A percentile compares a stretch with the other conserved stretches of the same genome.
These are phyloP conservation scores for Metopia argyrocephala DNA, from an alignment of 2,888 invertebrate species.

Conservation along the genomic window DNA sequence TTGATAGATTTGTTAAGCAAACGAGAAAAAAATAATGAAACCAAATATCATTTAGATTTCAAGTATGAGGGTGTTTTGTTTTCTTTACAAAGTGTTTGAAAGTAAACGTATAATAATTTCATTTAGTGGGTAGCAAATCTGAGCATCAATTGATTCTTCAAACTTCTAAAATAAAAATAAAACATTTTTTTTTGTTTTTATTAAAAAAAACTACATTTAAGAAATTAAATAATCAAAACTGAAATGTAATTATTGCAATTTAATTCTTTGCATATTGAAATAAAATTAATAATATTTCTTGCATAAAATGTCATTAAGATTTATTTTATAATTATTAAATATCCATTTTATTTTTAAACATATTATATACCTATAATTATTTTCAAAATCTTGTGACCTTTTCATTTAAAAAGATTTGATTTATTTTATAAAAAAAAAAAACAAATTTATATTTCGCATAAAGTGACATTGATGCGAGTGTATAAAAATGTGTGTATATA, in stretches of 20 bases:
- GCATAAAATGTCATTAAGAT: constrained; percentile 47
- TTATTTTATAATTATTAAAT: constrained; percentile 41
- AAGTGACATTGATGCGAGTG: constrained; percentile 52
- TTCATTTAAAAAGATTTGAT: constrained; percentile 38
- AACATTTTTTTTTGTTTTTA: not conserved
- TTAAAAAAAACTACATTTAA: not conserved
- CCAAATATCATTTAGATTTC: not conserved
- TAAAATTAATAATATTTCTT: constrained; percentile 31
- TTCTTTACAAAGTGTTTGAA: not conserved
- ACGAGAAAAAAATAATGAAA: not conserved
- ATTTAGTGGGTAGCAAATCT: not conserved
- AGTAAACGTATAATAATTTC: not conserved
- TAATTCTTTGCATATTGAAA: constrained; percentile 17
- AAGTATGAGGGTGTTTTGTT: constrained; percentile 23
- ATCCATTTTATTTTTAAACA: not conserved
- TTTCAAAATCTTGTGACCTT: constrained; percentile 40
- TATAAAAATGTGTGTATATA: not conserved
- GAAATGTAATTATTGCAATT: constrained; percentile 36
- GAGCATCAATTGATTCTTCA: too few species aligned
- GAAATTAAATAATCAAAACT: constrained; percentile 10
- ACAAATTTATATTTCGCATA: constrained; percentile 17
- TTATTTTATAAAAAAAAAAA: constrained; percentile 25
- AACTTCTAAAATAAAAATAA: too few species aligned
- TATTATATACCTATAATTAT: not conserved
- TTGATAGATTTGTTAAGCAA: not conserved